A percentile compares a stretch with the other conserved stretches of the same genome.
phyloP scores from a whole-genome alignment of 2,113 vertebrate species.

The Takifugu bimaculatus region DNA sequence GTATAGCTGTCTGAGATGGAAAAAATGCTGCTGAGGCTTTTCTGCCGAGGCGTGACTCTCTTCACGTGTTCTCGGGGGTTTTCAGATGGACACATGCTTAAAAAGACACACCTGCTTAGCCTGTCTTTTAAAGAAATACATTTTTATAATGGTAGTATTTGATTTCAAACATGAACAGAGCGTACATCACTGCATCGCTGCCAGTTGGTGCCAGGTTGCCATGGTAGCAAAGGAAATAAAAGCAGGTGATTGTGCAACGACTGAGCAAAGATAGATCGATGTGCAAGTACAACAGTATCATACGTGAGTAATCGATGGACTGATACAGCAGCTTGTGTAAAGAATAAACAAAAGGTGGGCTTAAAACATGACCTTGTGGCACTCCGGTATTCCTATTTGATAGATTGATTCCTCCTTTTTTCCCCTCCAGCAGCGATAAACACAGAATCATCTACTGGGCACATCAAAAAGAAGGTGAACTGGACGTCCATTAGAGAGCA shows the following conservation, averaged over 20 bases:
- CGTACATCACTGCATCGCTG: too few species aligned
- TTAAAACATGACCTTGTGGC: too few species aligned
- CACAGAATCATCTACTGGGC: slow-evolving; percentile 26
- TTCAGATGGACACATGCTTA: background rate
- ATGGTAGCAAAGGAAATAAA: slow-evolving; percentile 27
- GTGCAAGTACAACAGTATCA: too few species aligned
- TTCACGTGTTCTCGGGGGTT: too few species aligned
- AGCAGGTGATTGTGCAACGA: background rate
- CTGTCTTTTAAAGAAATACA: background rate
- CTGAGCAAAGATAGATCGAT: slow-evolving; percentile 5
- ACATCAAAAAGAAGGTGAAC: slow-evolving; percentile 32
- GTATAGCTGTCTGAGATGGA: too few species aligned
- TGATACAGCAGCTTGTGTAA: too few species aligned
- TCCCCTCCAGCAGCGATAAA: background rate
- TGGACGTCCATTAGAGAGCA: too few species aligned
- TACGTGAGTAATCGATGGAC: too few species aligned
- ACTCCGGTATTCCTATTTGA: too few species aligned
- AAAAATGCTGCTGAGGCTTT: background rate
- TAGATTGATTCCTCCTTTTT: slow-evolving; percentile 11
- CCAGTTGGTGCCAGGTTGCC: slow-evolving; percentile 21
- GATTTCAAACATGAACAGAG: too few species aligned
- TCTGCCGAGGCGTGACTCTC: background rate
- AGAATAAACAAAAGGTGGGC: too few species aligned
- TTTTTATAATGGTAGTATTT: too few species aligned
- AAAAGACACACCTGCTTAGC: background rate